phyloP scores from a whole-genome alignment of 1,140 invertebrate species.

The Lepidostoma basale region DNA sequence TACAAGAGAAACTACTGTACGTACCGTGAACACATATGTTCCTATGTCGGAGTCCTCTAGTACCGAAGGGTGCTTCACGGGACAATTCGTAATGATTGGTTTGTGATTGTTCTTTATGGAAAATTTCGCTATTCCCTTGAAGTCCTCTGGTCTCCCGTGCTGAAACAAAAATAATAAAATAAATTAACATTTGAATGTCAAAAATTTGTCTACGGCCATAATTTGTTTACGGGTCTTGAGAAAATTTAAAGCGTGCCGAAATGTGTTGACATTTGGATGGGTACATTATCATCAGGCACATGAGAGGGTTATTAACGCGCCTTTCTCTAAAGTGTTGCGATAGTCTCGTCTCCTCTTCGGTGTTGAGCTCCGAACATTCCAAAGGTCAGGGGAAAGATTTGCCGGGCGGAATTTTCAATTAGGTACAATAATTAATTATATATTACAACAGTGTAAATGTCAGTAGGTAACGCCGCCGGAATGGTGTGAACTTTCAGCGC shows the following conservation, averaged over 20 bases:
- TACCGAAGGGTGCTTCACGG: constrained; percentile 69
- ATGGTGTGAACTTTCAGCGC: constrained; percentile 16
- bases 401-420: constrained; percentile 1
- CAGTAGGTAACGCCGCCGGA: constrained; percentile 9
- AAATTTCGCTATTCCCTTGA: constrained; percentile 52
- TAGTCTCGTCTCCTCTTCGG: too few relatives aligned
- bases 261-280: too few relatives aligned
- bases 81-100: constrained; percentile 75
- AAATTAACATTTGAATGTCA: too few relatives aligned
- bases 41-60: constrained; percentile 69
- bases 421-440: constrained; percentile 22
- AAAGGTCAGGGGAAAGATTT: constrained; percentile 16
- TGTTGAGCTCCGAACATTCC: too few relatives aligned
- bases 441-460: constrained; percentile 11
- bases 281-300: too few relatives aligned
- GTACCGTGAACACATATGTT: constrained; percentile 69
- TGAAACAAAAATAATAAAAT: constrained; percentile 16
- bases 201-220: too few relatives aligned
- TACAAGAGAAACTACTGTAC: constrained; percentile 33
- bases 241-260: too few relatives aligned
- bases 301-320: too few relatives aligned
- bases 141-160: not conserved
- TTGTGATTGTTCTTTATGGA: constrained; percentile 72
- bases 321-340: too few relatives aligned
- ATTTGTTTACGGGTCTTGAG: too few relatives aligned